Evolutionary conservation across 2,113 vertebrate species (phyloP).

Genomic region (Tragelaphus imberbis): DNA sequence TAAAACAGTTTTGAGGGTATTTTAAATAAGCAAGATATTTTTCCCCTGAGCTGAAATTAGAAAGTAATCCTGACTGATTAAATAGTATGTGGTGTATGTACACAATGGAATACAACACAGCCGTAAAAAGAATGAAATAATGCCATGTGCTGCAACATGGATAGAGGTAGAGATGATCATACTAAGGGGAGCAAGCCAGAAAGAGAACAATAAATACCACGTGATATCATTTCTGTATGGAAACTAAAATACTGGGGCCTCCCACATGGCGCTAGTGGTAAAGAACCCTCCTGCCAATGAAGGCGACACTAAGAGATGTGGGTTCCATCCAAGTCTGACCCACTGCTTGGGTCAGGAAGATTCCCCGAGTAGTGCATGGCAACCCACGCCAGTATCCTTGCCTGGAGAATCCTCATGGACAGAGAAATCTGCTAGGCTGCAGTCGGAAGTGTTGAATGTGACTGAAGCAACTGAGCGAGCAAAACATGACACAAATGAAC

Average conservation of each 20-base stretch:
- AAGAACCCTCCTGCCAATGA: not conserved
- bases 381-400: not conserved
- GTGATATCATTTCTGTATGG: not conserved
- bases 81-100: not conserved
- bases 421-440: not conserved
- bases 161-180: not conserved
- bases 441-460: not conserved
- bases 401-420: not conserved
- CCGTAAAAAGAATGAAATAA: not conserved
- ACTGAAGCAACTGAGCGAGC: not conserved
- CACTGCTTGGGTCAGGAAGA: not conserved
- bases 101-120: not conserved
- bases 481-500: not conserved
- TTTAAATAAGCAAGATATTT: not conserved
- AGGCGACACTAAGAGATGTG: not conserved
- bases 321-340: not conserved
- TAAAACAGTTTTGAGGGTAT: not conserved
- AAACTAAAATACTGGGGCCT: not conserved
- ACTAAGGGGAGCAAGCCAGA: not conserved
- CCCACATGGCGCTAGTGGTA: not conserved
- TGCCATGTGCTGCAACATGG: not conserved
- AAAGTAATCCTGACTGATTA: not conserved
- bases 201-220: accelerated
- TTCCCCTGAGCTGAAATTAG: not conserved
- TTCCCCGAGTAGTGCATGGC: not conserved